These are phyloP conservation scores for Agapornis canus DNA, from an alignment of 2,797 vertebrate genomes.

Conservation along the genomic window DNA sequence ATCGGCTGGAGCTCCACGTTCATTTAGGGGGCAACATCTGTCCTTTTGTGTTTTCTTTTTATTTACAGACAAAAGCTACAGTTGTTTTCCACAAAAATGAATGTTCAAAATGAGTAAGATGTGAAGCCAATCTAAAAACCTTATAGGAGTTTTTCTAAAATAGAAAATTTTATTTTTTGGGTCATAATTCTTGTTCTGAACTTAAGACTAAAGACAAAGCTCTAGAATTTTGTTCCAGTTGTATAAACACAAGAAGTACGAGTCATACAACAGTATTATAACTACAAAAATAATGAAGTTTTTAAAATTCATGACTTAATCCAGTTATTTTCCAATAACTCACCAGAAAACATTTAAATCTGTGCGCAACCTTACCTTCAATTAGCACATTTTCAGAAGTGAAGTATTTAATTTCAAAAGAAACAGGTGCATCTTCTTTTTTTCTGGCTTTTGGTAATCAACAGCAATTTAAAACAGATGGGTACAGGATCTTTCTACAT, in stretches of 20 bases:
- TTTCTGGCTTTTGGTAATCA: neutral
- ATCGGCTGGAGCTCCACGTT: constrained; percentile 6
- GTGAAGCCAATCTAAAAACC: constrained; percentile 2
- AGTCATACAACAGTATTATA: neutral
- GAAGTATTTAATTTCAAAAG: neutral
- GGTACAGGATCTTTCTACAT: neutral
- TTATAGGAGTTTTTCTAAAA: constrained; percentile 16
- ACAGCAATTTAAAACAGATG: neutral
- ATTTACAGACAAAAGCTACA: constrained; percentile 38
- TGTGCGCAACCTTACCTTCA: neutral
- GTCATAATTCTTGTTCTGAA: neutral
- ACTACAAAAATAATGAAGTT: neutral
- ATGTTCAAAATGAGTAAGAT: constrained; percentile 28
- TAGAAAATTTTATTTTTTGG: neutral
- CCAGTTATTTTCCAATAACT: neutral
- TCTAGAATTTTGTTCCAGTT: neutral
- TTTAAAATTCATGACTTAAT: neutral
- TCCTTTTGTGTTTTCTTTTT: constrained; percentile 24
- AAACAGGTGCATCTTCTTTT: neutral
- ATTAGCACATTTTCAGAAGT: neutral
- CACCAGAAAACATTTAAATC: neutral
- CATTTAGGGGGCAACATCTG: constrained; percentile 2
- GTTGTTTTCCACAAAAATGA: neutral
- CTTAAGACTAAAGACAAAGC: neutral
- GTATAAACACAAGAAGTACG: neutral